phyloP scores from a whole-genome alignment of 2,797 vertebrate species.

The Manis javanica region DNA sequence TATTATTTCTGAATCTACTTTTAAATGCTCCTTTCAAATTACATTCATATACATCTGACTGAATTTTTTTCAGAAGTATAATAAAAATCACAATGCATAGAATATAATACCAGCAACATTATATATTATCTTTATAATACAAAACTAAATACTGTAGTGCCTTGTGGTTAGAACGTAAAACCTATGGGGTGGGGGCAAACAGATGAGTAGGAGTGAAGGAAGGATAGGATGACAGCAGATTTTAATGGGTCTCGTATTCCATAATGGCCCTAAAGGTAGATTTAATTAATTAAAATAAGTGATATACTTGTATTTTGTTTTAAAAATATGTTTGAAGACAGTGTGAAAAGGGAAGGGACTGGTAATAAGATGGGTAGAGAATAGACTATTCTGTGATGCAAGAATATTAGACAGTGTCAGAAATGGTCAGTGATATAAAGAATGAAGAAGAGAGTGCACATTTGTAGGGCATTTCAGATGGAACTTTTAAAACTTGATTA shows the following conservation, averaged over 20 bases:
- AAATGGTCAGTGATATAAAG: fast-evolving
- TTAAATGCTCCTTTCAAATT: background rate
- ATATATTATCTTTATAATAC: background rate
- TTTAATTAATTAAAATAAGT: background rate
- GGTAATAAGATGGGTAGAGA: background rate
- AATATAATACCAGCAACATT: background rate
- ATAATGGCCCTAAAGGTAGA: background rate
- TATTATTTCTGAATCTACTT: background rate
- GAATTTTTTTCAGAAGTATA: background rate
- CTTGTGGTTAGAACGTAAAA: background rate
- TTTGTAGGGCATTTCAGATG: background rate
- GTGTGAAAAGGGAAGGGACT: background rate
- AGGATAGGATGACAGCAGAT: background rate
- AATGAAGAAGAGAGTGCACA: background rate
- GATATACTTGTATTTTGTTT: background rate
- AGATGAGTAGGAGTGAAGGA: background rate
- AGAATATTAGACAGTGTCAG: background rate
- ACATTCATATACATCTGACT: background rate
- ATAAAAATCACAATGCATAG: background rate
- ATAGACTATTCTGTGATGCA: background rate
- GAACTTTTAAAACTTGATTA: background rate
- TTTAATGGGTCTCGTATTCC: background rate
- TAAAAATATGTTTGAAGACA: background rate
- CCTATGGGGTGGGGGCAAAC: background rate
- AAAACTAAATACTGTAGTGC: background rate